A percentile compares a stretch with the other conserved stretches of the same genome.
phyloP scores from a whole-genome alignment of 2,888 invertebrate species.

The Stenolophus ochropezus region DNA sequence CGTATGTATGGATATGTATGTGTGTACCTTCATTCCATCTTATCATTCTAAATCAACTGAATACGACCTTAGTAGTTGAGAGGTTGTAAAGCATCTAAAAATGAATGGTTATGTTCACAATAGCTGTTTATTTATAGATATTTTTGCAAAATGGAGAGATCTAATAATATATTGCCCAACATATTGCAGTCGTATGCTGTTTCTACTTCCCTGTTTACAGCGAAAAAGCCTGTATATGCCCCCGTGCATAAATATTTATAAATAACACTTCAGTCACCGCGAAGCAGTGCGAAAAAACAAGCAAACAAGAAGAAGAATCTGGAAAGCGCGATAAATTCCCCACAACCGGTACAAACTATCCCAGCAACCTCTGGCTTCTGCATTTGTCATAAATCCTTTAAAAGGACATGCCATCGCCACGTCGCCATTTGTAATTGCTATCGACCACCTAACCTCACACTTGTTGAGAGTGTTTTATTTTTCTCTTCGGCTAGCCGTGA shows the following conservation, averaged over 20 bases:
- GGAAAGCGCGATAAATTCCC: slow-evolving; percentile 33
- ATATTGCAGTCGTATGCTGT: neutral
- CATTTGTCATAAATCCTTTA: slow-evolving; percentile 54
- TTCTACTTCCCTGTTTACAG: neutral
- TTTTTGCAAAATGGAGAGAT: neutral
- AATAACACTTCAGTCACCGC: neutral
- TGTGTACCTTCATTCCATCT: no score
- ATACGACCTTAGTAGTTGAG: no score
- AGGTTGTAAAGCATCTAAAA: no score
- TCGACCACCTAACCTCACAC: slow-evolving; percentile 45
- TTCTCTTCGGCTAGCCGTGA: slow-evolving; percentile 7
- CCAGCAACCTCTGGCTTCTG: slow-evolving; percentile 23
- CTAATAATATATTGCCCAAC: neutral
- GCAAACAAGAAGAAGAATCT: slow-evolving; percentile 18
- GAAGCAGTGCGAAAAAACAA: neutral
- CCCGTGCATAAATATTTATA: slow-evolving; percentile 5
- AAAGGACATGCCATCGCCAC: slow-evolving; percentile 51
- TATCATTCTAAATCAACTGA: no score
- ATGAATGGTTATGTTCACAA: no score
- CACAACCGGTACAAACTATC: slow-evolving; percentile 34
- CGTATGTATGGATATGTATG: no score
- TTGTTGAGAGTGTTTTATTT: slow-evolving; percentile 41
- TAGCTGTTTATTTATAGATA: no score
- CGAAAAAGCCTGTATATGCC: neutral
- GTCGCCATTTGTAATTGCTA: slow-evolving; percentile 51